Percentiles rank a stretch among this genome's conserved stretches.
phyloP scores from a whole-genome alignment of 2,888 invertebrate species.

The Xestia xanthographa region DNA sequence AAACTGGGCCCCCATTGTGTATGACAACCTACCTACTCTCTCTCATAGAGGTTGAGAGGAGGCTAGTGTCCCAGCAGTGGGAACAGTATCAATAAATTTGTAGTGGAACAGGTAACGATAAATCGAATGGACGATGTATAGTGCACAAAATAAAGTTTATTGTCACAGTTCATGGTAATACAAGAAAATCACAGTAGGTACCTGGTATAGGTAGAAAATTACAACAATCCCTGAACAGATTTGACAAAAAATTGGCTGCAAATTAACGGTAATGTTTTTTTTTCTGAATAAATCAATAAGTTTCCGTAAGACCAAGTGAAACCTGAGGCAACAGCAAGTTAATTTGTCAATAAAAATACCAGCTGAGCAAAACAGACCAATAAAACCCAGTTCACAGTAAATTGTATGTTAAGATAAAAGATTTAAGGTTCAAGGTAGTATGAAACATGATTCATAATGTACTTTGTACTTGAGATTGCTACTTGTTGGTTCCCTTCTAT shows the following conservation, averaged over 20 bases:
- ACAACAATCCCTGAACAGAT: not conserved
- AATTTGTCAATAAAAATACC: constrained; percentile 21
- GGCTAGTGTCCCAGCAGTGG: not conserved
- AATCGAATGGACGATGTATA: too few relatives aligned
- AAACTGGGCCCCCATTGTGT: not conserved
- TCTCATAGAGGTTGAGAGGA: not conserved
- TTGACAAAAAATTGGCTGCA: not conserved
- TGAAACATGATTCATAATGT: constrained; percentile 40
- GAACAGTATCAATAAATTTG: too few relatives aligned
- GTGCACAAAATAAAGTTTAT: too few relatives aligned
- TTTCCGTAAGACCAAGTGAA: not conserved
- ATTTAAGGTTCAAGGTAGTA: constrained; percentile 54
- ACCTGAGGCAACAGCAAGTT: not conserved
- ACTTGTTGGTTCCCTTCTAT: constrained; percentile 44
- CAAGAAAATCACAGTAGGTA: too few relatives aligned
- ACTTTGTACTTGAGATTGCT: constrained; percentile 58
- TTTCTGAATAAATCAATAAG: not conserved
- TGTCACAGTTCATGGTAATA: too few relatives aligned
- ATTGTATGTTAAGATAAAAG: constrained; percentile 12
- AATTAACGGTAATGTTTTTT: too few relatives aligned
- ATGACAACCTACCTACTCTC: not conserved
- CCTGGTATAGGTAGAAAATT: too few relatives aligned
- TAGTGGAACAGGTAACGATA: too few relatives aligned
- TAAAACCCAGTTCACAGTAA: constrained; percentile 21
- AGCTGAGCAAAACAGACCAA: constrained; percentile 13